A percentile compares a stretch with the other conserved stretches of the same genome.
These are phyloP conservation scores for Choristoneura fumiferana DNA, from an alignment of 1,140 invertebrate species.

Conservation along the genomic window DNA sequence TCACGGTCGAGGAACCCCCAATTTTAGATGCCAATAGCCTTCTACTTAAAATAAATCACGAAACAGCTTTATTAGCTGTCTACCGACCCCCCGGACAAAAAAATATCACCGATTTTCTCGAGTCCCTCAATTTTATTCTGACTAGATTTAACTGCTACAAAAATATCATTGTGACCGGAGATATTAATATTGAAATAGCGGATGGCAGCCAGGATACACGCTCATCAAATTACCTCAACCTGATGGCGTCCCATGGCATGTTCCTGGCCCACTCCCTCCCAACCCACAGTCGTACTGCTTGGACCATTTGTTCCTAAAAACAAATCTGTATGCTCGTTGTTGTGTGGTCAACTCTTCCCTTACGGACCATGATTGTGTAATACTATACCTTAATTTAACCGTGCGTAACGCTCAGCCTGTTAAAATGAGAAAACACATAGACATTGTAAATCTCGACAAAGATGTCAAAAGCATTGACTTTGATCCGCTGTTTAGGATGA, in stretches of 20 bases:
- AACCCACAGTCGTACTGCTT: slow-evolving; percentile 14
- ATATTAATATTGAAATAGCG: slow-evolving; percentile 22
- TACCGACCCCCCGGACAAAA: slow-evolving; percentile 23
- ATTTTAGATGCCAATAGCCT: neutral
- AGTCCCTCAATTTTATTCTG: slow-evolving; percentile 8
- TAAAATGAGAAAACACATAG: too few relatives aligned
- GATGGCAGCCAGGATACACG: neutral
- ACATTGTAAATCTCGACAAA: too few relatives aligned
- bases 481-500: too few relatives aligned
- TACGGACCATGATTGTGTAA: too few relatives aligned
- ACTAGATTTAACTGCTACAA: neutral
- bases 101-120: slow-evolving; percentile 17
- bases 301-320: slow-evolving; percentile 20
- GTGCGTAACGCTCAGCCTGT: too few relatives aligned
- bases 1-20: neutral
- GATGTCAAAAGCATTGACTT: too few relatives aligned
- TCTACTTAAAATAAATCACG: neutral
- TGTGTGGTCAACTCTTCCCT: too few relatives aligned
- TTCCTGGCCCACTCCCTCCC: neutral
- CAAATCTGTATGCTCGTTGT: neutral
- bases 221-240: slow-evolving; percentile 12
- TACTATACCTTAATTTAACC: too few relatives aligned
- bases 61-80: slow-evolving; percentile 19
- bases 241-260: slow-evolving; percentile 13
- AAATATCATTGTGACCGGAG: slow-evolving; percentile 19